Conservation (phyloP, 2,888 invertebrate species). For the Strigamia crassipes region DNA sequence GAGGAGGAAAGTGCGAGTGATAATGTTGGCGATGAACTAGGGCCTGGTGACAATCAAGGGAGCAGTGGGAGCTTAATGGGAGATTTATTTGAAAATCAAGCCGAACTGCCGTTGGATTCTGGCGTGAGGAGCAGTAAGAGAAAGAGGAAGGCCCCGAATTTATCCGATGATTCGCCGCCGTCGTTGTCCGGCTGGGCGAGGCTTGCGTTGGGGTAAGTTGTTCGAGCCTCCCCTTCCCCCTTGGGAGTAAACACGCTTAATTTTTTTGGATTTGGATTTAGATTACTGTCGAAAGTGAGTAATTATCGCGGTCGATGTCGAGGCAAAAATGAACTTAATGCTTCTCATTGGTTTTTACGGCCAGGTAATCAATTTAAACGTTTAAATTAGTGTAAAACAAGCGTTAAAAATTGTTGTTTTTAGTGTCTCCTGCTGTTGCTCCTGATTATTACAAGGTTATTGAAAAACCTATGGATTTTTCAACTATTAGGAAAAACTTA, state of each 20-base stretch:
- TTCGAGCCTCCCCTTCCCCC: too few relatives aligned
- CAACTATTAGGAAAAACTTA: slow-evolving; percentile 57
- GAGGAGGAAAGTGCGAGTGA: slow-evolving; percentile 53
- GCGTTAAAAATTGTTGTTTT: slow-evolving; percentile 32
- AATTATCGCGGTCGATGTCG: slow-evolving; percentile 54
- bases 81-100: background rate
- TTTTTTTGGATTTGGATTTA: slow-evolving; percentile 51
- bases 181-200: slow-evolving; percentile 49
- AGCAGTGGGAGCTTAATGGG: background rate
- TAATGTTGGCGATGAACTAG: background rate
- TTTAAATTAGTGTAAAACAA: background rate
- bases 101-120: background rate
- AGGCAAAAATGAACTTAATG: slow-evolving; percentile 45
- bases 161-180: slow-evolving; percentile 14
- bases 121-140: slow-evolving; percentile 27
- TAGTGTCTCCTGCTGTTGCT: slow-evolving; percentile 58
- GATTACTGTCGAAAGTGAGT: slow-evolving; percentile 57
- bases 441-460: slow-evolving; percentile 59
- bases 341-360: slow-evolving; percentile 49
- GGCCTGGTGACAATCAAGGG: background rate
- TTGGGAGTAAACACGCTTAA: background rate
- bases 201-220: slow-evolving; percentile 46
- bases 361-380: slow-evolving; percentile 44
- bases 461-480: slow-evolving; percentile 59
- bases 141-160: slow-evolving; percentile 46